phyloP scores from a whole-genome alignment of 2,888 invertebrate species.

The Allophyes oxyacanthae region DNA sequence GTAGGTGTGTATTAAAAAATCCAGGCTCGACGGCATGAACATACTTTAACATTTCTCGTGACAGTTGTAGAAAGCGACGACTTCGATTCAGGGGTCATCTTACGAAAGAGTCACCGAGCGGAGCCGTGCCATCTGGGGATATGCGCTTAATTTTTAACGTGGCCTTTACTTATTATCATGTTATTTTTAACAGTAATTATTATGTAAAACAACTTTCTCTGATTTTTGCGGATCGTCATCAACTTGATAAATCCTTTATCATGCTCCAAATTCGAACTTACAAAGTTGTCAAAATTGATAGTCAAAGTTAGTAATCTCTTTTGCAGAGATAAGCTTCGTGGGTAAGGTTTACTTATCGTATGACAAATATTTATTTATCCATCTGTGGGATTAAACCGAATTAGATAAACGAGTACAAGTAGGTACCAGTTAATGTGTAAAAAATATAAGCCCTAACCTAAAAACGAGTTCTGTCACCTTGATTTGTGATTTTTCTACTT shows the following conservation, averaged over 20 bases:
- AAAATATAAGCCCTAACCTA: slow-evolving; percentile 18
- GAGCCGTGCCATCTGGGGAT: slow-evolving; percentile 66
- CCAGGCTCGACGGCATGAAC: slow-evolving; percentile 58
- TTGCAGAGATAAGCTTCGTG: slow-evolving; percentile 72
- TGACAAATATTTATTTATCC: slow-evolving; percentile 68
- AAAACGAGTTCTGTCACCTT: slow-evolving; percentile 36
- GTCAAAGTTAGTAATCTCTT: slow-evolving; percentile 70
- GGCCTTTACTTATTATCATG: slow-evolving; percentile 46
- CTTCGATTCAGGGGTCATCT: slow-evolving; percentile 76
- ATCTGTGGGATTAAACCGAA: slow-evolving; percentile 50
- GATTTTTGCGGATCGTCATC: slow-evolving; percentile 39
- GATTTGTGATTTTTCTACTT: slow-evolving; percentile 54
- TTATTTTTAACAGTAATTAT: slow-evolving; percentile 45
- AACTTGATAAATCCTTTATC: slow-evolving; percentile 65
- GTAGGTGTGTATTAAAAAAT: slow-evolving; percentile 45
- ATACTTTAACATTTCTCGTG: slow-evolving; percentile 71
- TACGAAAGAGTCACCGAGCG: slow-evolving; percentile 75
- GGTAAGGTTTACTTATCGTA: slow-evolving; percentile 67
- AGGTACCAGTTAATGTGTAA: slow-evolving; percentile 8
- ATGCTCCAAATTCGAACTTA: slow-evolving; percentile 62
- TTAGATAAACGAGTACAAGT: slow-evolving; percentile 10
- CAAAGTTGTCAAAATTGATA: slow-evolving; percentile 71
- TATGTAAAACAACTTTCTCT: slow-evolving; percentile 43
- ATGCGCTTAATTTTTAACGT: slow-evolving; percentile 58
- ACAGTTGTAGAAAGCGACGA: slow-evolving; percentile 79